Percentiles rank a stretch among this genome's conserved stretches.
phyloP scores from a whole-genome alignment of 2,888 invertebrate species.

The Philereme transversata region DNA sequence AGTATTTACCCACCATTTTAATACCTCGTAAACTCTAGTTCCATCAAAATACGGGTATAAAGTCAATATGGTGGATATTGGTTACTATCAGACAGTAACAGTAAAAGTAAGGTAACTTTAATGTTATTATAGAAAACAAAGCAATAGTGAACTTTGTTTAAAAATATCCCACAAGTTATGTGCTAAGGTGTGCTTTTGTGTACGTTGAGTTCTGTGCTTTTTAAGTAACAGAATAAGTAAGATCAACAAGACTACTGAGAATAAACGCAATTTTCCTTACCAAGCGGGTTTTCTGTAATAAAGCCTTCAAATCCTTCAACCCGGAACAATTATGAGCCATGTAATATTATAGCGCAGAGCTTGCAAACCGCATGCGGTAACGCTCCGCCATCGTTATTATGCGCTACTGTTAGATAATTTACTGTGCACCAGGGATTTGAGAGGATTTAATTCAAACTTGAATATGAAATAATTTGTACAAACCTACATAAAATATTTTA shows the following conservation, averaged over 20 bases:
- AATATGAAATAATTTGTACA: no score
- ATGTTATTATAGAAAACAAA: no score
- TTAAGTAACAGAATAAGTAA: no score
- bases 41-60: constrained; percentile 9
- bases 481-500: no score
- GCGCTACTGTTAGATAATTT: constrained; percentile 33
- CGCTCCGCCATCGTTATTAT: constrained; percentile 23
- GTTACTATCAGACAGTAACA: constrained; percentile 9
- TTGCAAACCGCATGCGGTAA: constrained; percentile 11
- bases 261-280: constrained; percentile 2
- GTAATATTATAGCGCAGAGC: constrained; percentile 12
- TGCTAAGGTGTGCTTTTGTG: no score
- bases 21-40: constrained; percentile 9
- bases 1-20: neutral
- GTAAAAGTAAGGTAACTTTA: neutral
- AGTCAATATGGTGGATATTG: constrained; percentile 4
- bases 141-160: no score
- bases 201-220: no score
- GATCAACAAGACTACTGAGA: no score
- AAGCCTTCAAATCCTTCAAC: constrained; percentile 5
- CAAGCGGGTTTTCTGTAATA: neutral
- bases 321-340: constrained; percentile 13
- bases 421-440: constrained; percentile 8
- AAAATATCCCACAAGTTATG: no score
- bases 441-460: neutral